phyloP scores from a whole-genome alignment of 1,140 invertebrate species.

The Calephelis virginiensis region DNA sequence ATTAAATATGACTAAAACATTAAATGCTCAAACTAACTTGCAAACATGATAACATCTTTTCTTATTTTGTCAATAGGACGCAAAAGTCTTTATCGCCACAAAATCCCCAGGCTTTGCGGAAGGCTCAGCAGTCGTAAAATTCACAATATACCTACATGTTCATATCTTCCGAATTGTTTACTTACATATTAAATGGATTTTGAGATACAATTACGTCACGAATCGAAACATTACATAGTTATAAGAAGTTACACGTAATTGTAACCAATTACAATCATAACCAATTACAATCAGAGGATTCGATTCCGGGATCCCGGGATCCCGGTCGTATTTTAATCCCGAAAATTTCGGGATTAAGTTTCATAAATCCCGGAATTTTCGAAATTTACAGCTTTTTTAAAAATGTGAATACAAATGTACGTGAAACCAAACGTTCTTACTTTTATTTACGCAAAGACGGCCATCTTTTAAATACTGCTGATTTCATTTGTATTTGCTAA shows the following conservation, averaged over 20 bases:
- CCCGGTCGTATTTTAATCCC: too few species aligned
- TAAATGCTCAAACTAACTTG: slow-evolving; percentile 4
- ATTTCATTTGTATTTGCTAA: too few species aligned
- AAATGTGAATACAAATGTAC: too few species aligned
- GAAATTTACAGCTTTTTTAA: too few species aligned
- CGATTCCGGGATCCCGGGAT: too few species aligned
- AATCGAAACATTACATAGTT: slow-evolving; percentile 2
- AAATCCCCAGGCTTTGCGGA: slow-evolving; percentile 35
- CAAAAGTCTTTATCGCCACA: slow-evolving; percentile 16
- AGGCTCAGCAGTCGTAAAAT: slow-evolving; percentile 39
- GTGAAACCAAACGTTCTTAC: too few species aligned
- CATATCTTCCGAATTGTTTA: slow-evolving; percentile 17
- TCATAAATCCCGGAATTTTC: too few species aligned
- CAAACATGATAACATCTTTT: slow-evolving; percentile 4
- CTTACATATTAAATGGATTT: slow-evolving; percentile 10
- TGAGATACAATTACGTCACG: slow-evolving; percentile 8
- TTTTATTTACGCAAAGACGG: too few species aligned
- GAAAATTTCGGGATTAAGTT: too few species aligned
- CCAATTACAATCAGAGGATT: too few species aligned
- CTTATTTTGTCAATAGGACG: slow-evolving; percentile 13
- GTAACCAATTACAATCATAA: too few species aligned
- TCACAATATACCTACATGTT: slow-evolving; percentile 18
- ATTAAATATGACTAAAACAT: background rate
- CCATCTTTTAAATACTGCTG: too few species aligned
- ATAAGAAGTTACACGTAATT: background rate